A percentile compares a stretch with the other conserved stretches of the same genome.
These are phyloP conservation scores for Campylomormyrus tamandua DNA, from an alignment of 2,113 vertebrate species.

Conservation along the genomic window DNA sequence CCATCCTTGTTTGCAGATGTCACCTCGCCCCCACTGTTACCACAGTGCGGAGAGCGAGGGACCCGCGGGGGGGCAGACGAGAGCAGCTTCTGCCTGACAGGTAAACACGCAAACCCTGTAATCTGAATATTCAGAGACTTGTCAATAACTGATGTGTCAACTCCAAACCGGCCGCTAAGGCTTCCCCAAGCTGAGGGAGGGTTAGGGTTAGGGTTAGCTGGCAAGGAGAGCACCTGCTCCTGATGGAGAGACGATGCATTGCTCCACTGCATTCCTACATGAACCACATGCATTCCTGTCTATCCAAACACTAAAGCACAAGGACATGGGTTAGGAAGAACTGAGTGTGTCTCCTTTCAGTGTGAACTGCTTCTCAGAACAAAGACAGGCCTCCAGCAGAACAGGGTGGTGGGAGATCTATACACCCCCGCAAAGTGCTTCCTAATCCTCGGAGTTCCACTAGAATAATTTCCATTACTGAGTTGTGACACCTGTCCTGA, in stretches of 20 bases:
- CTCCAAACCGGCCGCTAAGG: too few species aligned
- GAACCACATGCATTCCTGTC: not conserved
- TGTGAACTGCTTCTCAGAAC: not conserved
- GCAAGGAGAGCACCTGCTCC: not conserved
- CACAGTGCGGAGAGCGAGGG: not conserved
- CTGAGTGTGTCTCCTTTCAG: not conserved
- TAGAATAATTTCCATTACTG: not conserved
- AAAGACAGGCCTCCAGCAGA: not conserved
- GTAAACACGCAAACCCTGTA: not conserved
- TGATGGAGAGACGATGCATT: too few species aligned
- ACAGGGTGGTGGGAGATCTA: not conserved
- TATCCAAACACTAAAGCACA: not conserved
- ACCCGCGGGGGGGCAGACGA: not conserved
- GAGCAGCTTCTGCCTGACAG: not conserved
- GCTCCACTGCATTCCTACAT: not conserved
- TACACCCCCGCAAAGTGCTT: not conserved
- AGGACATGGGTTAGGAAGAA: not conserved
- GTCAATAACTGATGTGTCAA: not conserved
- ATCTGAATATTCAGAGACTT: not conserved
- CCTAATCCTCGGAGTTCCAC: not conserved
- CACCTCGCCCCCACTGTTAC: not conserved
- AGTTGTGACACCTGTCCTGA: not conserved
- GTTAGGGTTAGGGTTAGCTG: too few species aligned
- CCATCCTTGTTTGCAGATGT: not conserved
- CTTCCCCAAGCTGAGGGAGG: not conserved